Base-by-base conservation (phyloP, 1,140 invertebrate genomes). In the Cardiocondyla obscurior region DNA sequence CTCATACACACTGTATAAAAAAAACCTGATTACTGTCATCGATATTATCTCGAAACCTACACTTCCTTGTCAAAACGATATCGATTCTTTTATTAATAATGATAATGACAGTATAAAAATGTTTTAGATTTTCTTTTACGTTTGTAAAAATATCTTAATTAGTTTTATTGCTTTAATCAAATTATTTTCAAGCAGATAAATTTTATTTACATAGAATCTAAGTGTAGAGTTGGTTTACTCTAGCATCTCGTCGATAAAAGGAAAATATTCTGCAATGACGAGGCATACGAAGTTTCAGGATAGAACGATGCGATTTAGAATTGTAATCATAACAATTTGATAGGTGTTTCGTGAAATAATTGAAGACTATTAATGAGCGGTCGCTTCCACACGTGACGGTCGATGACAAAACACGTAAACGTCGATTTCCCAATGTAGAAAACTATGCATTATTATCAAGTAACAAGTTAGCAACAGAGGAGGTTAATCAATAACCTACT, bases 401-500 rank as follows among this genome's bases (percentile, higher is more conserved):
- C 58, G n/a, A 49, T 46, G 55, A 30, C 72, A 62, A 19, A 19
- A 12, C 16, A 51, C 12, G 42, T 51, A 10, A 74, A 74, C n/a
- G 7, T 30, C 12, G 22, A 36, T 16, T 22, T 19, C 7, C 1
- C 44, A 14, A 14, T 55, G 36, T 55, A 49, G 19, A 36, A 53
- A 76, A 62, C 28, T n/a, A 19, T 2, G 12, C 42, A 28, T 42
- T 69, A 44, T 67, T n/a, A 28, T 51, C 28, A 36, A 57, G 51
- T 57, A 30, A 73, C 36, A 19, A 39, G 30, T 51, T 77, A 39
- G 28, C 30, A 22, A 39, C 16, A 53, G 16, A 74, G 10, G 19
- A 39, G 14, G 36, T 53, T 79, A 69, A 79, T 79, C 74, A 53
- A 79, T 79, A 67, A 79, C 46, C 62, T 25, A 79, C 28, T 53